Conservation (phyloP, 2,888 invertebrate genomes). For the Junonia oenone region DNA sequence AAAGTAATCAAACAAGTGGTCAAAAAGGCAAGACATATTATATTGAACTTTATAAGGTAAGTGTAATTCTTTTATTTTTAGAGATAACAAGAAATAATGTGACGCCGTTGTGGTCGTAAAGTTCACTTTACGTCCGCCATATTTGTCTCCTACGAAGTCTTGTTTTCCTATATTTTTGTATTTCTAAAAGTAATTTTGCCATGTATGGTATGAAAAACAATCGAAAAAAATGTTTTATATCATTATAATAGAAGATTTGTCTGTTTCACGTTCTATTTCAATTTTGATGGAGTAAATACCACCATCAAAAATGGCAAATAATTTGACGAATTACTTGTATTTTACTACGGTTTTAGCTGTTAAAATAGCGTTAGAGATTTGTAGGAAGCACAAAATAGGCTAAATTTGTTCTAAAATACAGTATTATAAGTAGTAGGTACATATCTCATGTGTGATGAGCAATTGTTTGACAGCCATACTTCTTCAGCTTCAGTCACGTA, state of each 20-base stretch:
- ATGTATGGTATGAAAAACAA: conserved; percentile 1
- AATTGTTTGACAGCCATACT: conserved; percentile 33
- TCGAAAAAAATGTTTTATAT: neutral
- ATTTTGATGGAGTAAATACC: conserved; percentile 1
- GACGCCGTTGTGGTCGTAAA: conserved; percentile 69
- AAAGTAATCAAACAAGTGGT: conserved; percentile 70
- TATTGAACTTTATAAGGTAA: conserved; percentile 75
- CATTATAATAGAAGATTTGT: neutral
- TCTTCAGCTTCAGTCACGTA: conserved; percentile 51
- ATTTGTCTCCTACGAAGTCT: conserved; percentile 66
- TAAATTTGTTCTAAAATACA: neutral
- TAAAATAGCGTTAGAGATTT: neutral
- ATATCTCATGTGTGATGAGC: conserved; percentile 1
- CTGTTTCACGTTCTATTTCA: neutral
- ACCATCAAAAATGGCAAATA: neutral
- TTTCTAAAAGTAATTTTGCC: conserved; percentile 14
- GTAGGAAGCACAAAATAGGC: too few species aligned
- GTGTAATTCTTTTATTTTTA: conserved; percentile 47
- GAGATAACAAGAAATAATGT: conserved; percentile 39
- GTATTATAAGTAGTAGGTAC: too few species aligned
- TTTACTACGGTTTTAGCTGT: neutral
- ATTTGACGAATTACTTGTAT: conserved; percentile 3
- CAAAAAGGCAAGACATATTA: conserved; percentile 71
- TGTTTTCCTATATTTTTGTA: conserved; percentile 62
- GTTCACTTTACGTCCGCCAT: conserved; percentile 73